phyloP scores from a whole-genome alignment of 2,113 vertebrate species.

The Heteronetta atricapilla region DNA sequence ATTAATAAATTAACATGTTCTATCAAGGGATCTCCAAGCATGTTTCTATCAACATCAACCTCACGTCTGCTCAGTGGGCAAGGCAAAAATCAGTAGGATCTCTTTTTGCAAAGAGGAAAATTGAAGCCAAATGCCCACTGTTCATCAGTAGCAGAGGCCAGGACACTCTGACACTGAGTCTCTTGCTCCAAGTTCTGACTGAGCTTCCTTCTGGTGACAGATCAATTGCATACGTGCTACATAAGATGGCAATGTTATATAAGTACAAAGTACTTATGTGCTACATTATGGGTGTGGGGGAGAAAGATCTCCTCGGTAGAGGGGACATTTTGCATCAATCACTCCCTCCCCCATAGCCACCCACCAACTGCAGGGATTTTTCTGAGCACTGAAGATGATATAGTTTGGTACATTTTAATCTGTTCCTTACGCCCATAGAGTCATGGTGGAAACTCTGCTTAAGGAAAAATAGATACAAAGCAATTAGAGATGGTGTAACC shows the following conservation, averaged over 20 bases:
- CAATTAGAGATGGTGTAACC: not conserved
- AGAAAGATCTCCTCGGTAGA: constrained; percentile 66
- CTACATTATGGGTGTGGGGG: constrained; percentile 49
- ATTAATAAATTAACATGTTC: not conserved
- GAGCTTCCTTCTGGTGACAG: not conserved
- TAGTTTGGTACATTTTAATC: constrained; percentile 52
- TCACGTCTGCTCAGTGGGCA: not conserved
- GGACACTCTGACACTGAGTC: not conserved
- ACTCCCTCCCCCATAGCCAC: constrained; percentile 61
- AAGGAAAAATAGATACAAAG: not conserved
- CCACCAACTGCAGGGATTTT: constrained; percentile 66
- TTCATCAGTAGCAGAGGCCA: not conserved
- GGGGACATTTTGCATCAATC: constrained; percentile 69
- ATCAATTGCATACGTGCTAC: not conserved
- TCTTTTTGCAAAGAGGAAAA: not conserved
- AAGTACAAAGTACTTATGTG: not conserved
- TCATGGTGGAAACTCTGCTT: not conserved
- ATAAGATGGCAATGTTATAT: not conserved
- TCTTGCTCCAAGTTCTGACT: not conserved
- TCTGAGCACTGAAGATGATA: constrained; percentile 40
- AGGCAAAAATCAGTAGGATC: not conserved
- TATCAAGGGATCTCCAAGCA: not conserved
- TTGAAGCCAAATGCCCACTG: not conserved
- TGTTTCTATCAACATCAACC: not conserved
- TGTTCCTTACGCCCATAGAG: not conserved